Evolutionary conservation across 2,888 invertebrate species (phyloP).

Genomic region (Polietes domitor): DNA sequence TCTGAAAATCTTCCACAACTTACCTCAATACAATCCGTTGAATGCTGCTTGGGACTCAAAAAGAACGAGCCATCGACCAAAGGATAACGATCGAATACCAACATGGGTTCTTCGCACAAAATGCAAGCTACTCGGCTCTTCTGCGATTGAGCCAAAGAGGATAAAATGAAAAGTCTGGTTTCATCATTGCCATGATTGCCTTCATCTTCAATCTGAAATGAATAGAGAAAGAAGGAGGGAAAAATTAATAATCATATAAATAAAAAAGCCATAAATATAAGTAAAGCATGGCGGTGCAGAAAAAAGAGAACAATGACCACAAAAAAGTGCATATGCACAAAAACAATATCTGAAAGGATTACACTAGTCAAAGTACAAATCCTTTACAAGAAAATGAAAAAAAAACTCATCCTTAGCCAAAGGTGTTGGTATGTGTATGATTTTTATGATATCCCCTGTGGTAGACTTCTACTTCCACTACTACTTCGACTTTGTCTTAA

Average conservation of each 20-base stretch:
- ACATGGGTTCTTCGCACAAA: conserved; percentile 92
- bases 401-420: neutral
- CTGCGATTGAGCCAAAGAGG: conserved; percentile 95
- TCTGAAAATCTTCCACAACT: too few relatives aligned
- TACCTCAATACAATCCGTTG: conserved; percentile 93
- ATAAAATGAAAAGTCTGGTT: conserved; percentile 96
- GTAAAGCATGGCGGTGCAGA: too few relatives aligned
- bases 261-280: neutral
- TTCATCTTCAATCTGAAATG: conserved; percentile 96
- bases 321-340: conserved; percentile 47
- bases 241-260: conserved; percentile 17
- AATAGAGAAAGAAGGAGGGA: conserved; percentile 48
- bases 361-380: neutral
- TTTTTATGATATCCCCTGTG: neutral
- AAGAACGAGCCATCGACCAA: conserved; percentile 99
- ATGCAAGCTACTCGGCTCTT: conserved; percentile 93
- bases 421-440: neutral
- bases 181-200: conserved; percentile 99
- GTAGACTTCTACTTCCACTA: neutral
- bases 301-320: conserved; percentile 42
- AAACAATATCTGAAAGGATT: conserved; percentile 45
- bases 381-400: neutral
- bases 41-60: conserved; percentile 95
- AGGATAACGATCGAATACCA: conserved; percentile 98
- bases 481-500: conserved; percentile 53